These are phyloP conservation scores for Paratrypauchen microcephalus DNA, from an alignment of 2,797 vertebrate genomes.

Conservation along the genomic window DNA sequence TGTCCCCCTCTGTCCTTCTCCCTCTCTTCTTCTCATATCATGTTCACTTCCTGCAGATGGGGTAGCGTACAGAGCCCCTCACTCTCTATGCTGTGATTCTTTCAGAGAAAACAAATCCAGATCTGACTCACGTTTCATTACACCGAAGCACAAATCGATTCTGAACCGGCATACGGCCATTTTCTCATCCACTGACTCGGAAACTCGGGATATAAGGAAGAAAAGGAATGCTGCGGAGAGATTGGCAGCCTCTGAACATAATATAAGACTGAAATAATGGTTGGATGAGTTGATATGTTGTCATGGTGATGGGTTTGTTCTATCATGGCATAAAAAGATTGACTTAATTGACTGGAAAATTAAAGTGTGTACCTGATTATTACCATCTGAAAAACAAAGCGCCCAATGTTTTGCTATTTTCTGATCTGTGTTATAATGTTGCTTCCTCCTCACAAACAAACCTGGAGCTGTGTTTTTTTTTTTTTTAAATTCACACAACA, in stretches of 20 bases:
- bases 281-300: constrained; percentile 15
- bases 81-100: constrained; percentile 50
- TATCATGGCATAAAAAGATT: background rate
- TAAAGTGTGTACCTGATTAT: background rate
- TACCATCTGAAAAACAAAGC: too few relatives aligned
- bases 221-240: constrained; percentile 13
- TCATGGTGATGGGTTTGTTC: constrained; percentile 10
- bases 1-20: background rate
- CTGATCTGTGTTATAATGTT: too few relatives aligned
- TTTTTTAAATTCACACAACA: too few relatives aligned
- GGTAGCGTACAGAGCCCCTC: constrained; percentile 18
- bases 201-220: constrained; percentile 20
- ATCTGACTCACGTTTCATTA: constrained; percentile 57
- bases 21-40: background rate
- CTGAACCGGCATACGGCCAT: constrained; percentile 32
- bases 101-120: constrained; percentile 51
- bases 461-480: too few relatives aligned
- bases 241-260: constrained; percentile 4
- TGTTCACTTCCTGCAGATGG: constrained; percentile 29
- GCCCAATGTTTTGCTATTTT: too few relatives aligned
- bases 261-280: background rate
- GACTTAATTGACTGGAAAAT: constrained; percentile 29
- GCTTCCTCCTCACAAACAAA: too few relatives aligned
- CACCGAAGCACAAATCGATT: constrained; percentile 54
- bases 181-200: constrained; percentile 41